Evolutionary conservation across 2,113 vertebrate genomes (phyloP), one percentile per base, ranked within the genome.

Genomic region (Scophthalmus maximus): DNA sequence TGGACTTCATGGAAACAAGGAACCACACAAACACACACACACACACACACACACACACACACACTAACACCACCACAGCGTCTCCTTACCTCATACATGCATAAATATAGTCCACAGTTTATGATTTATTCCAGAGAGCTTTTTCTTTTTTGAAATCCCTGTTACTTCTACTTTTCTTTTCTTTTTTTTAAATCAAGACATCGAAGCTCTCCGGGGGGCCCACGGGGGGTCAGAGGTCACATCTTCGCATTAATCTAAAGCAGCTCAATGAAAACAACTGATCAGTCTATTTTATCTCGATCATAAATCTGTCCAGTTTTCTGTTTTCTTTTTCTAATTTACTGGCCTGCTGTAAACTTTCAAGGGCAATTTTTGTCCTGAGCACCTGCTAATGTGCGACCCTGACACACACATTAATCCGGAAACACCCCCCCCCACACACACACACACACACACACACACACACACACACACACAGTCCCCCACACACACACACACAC

Each of bases 321-420:
- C n/a, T n/a, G n/a, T n/a, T 38, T 38, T 12, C 36, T 9, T 12
- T 9, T 38, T 34, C 10, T 17, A 7, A 29, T 62, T 59, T 55
- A 42, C 36, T 14, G 22, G 10, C 12, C 8, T 8, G 51, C 23
- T 51, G 30, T 55, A 27, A 75, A 75, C 63, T 56, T 75, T 70
- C 69, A 84, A 86, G 81, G 76, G 29, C 86, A 58, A 57, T 59
- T 63, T 70, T 18, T 18, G 68, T 49, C 65, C 63, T 58, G 1
- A 38, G 25, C 78, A 36, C 72, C 68, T 61, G 61, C 50, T 68
- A 23, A 75, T 78, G 11, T 67, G 34, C 64, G 62, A 81, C 77
- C 68, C 59, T 47, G 23, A 27, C 40, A 36, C 62, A 18, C 63
- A 76, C 72, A 85, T 49, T 66, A 56, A 65, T 66, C 61, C 34